Percentiles rank a stretch among this genome's conserved stretches.
These are phyloP conservation scores for Urocynchramus pylzowi DNA, from an alignment of 2,113 vertebrate species.

Conservation along the genomic window DNA sequence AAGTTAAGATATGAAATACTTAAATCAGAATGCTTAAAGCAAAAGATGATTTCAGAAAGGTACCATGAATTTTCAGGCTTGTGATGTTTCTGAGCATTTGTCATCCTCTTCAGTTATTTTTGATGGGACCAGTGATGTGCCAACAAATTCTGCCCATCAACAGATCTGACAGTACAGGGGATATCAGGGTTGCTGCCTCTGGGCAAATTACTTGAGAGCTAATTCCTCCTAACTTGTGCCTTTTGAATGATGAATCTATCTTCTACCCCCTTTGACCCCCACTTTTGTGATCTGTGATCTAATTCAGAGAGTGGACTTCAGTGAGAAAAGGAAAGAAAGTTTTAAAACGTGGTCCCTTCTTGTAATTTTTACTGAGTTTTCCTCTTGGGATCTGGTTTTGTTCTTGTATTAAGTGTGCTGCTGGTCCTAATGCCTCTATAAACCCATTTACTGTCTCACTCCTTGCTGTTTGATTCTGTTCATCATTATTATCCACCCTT, in stretches of 20 bases:
- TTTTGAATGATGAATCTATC: not conserved
- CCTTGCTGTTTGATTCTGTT: not conserved
- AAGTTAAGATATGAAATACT: not conserved
- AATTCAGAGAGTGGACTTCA: not conserved
- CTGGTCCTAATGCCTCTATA: not conserved
- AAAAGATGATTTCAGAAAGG: not conserved
- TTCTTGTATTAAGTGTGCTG: not conserved
- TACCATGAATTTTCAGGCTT: not conserved
- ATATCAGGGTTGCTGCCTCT: not conserved
- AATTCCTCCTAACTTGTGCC: not conserved
- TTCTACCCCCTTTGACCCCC: not conserved
- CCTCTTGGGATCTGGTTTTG: not conserved
- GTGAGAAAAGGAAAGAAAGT: not conserved
- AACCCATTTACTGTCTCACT: not conserved
- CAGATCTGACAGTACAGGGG: not conserved
- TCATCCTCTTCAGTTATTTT: not conserved
- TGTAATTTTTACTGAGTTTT: not conserved
- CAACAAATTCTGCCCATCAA: not conserved
- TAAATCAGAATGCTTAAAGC: not conserved
- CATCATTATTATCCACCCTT: constrained; percentile 11
- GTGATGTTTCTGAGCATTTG: not conserved
- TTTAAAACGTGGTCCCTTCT: not conserved
- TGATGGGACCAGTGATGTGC: not conserved
- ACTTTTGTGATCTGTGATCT: not conserved
- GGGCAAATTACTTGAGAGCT: not conserved